These are phyloP conservation scores for Bolinopsis microptera DNA, from an alignment of 37 sponge, comb jelly and placozoan genomes.

Conservation along the genomic window DNA sequence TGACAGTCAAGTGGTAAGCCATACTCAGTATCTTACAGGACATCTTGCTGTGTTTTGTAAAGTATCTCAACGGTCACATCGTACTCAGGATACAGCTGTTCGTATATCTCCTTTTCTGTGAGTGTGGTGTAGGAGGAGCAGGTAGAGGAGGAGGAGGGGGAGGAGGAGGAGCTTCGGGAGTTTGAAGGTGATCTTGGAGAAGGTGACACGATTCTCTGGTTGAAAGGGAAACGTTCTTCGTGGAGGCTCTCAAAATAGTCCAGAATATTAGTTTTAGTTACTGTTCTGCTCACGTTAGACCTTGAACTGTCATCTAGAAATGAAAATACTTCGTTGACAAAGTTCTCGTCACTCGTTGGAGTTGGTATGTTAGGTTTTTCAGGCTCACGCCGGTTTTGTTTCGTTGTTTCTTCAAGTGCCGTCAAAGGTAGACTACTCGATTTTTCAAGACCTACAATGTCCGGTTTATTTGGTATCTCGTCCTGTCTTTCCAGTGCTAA, in stretches of 20 bases:
- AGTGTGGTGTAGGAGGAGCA: neutral
- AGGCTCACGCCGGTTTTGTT: too few species aligned
- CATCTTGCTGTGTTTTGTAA: neutral
- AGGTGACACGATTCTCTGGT: neutral
- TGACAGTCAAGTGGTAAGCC: too few species aligned
- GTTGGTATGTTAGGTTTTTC: too few species aligned
- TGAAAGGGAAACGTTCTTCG: neutral
- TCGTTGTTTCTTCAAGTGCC: too few species aligned
- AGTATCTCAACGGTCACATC: neutral
- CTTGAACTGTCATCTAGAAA: neutral
- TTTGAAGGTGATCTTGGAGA: neutral
- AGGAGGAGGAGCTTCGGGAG: neutral
- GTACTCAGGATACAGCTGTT: neutral
- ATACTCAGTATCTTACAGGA: slow-evolving; percentile 2
- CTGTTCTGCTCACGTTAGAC: neutral
- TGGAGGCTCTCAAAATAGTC: too few species aligned
- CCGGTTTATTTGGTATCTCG: too few species aligned
- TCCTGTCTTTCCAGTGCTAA: too few species aligned
- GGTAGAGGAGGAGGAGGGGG: neutral
- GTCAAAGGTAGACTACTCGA: too few species aligned
- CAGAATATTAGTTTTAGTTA: neutral
- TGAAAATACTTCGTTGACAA: neutral
- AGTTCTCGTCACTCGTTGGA: neutral
- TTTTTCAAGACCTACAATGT: too few species aligned
- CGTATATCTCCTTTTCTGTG: neutral